Evolutionary conservation across 2,888 invertebrate species (phyloP), one percentile per base, ranked within the genome.

Genomic region (Troides helena): DNA sequence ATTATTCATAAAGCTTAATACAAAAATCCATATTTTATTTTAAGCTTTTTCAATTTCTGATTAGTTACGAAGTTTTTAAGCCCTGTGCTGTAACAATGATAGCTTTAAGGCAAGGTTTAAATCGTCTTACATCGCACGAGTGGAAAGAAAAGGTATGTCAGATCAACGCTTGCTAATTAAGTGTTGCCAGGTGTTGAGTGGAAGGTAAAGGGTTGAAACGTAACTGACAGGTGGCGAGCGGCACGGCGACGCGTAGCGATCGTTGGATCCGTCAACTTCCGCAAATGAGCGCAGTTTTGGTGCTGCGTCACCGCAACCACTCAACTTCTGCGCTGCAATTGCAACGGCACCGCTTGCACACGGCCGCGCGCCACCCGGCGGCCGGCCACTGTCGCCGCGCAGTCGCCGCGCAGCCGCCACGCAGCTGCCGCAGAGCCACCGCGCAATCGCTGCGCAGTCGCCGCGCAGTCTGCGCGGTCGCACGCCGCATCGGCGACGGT

Each of bases 191-290:
- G 12, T 53, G 53, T 53, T 36, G 30, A 67, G n/a, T 21, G 43
- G 50, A 43, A 14, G 30, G 1, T 59, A 7, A 25, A 30, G 8
- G 8, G 5, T 21, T 36, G 39, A 39, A 39, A 61, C 39, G 39
- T 61, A 10, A 39, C 18, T n/a, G 18, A 7, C 82, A 92, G 93
- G 92, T 91, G 93, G 92, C 91, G 92, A 91, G 90, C 88, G 91
- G 90, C 88, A 90, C 88, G 88, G 90, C 86, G 89, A 86, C 87
- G 88, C 82, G 82, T 83, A 85, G 82, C 80, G 82, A 77, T 77
- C 75, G 73, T 69, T 71, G 67, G 76, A 77, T 78, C 69, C 76
- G 74, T 74, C 79, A 78, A 77, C 78, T 77, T 75, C 72, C 72
- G 77, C 74, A 73, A 76, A 76, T 73, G 73, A 70, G 74, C 74